phyloP scores from a whole-genome alignment of 2,113 vertebrate genomes.

The Neogale vison region DNA sequence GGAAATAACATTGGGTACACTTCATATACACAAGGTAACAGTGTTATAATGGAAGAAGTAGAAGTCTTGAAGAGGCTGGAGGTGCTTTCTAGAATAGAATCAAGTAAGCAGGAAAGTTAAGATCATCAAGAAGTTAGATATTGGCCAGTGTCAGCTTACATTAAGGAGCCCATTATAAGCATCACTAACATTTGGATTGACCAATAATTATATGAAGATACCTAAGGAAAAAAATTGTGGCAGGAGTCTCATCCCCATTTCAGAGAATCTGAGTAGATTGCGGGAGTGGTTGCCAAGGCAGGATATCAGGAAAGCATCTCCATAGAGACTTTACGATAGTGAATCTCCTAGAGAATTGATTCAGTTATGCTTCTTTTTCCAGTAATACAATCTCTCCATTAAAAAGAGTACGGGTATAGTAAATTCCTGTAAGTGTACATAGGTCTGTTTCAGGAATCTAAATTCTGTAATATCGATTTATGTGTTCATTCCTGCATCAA shows the following conservation, averaged over 20 bases:
- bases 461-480: slow-evolving; percentile 15
- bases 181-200: background rate
- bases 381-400: slow-evolving; percentile 32
- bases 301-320: slow-evolving; percentile 50
- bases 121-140: background rate
- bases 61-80: background rate
- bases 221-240: background rate
- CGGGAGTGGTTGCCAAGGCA: slow-evolving; percentile 29
- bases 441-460: slow-evolving; percentile 43
- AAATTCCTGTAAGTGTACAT: slow-evolving; percentile 40
- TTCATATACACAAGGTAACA: slow-evolving; percentile 6
- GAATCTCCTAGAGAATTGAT: slow-evolving; percentile 47
- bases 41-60: background rate
- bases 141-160: background rate
- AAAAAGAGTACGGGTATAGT: background rate
- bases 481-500: background rate
- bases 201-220: background rate
- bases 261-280: slow-evolving; percentile 2
- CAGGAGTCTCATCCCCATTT: slow-evolving; percentile 18
- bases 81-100: background rate
- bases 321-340: background rate
- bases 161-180: background rate
- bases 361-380: slow-evolving; percentile 50
- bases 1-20: background rate
- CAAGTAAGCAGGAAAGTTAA: background rate